Percentiles rank a stretch among this genome's conserved stretches.
Evolutionary conservation across 1,140 invertebrate species (phyloP).

Genomic region (Chelonus insularis): DNA sequence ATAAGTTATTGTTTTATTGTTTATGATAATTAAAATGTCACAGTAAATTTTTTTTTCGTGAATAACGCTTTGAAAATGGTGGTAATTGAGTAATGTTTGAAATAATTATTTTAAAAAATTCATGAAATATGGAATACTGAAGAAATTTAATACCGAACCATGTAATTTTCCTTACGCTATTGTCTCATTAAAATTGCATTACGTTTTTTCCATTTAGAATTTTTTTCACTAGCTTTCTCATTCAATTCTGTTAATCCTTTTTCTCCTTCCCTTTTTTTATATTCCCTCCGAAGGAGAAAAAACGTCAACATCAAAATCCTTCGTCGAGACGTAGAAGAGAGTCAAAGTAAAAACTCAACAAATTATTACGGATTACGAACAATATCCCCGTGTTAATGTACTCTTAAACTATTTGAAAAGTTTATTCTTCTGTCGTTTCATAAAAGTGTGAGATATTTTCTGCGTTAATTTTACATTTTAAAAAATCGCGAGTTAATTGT

Average conservation of each 20-base stretch:
- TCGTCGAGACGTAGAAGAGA: background rate
- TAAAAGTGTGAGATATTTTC: background rate
- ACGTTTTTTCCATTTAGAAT: too few species aligned
- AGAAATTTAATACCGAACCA: too few species aligned
- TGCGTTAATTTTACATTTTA: background rate
- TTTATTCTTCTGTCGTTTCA: background rate
- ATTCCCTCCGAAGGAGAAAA: too few species aligned
- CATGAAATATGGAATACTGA: too few species aligned
- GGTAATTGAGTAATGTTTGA: background rate
- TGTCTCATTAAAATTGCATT: too few species aligned
- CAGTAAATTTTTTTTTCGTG: too few species aligned
- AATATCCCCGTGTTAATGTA: conserved; percentile 9
- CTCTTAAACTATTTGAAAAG: background rate
- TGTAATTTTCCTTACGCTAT: too few species aligned
- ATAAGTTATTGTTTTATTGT: too few species aligned
- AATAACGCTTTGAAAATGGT: too few species aligned
- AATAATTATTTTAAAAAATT: background rate
- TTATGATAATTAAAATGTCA: too few species aligned
- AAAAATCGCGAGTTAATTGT: too few species aligned
- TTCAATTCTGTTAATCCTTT: conserved; percentile 9
- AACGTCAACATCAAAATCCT: background rate
- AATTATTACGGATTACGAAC: conserved; percentile 2
- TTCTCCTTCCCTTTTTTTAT: too few species aligned
- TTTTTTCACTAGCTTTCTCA: background rate
- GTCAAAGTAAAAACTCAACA: conserved; percentile 3